Conservation (phyloP, 2,113 vertebrate species). For the Hypocryptadius cinnamomeus region DNA sequence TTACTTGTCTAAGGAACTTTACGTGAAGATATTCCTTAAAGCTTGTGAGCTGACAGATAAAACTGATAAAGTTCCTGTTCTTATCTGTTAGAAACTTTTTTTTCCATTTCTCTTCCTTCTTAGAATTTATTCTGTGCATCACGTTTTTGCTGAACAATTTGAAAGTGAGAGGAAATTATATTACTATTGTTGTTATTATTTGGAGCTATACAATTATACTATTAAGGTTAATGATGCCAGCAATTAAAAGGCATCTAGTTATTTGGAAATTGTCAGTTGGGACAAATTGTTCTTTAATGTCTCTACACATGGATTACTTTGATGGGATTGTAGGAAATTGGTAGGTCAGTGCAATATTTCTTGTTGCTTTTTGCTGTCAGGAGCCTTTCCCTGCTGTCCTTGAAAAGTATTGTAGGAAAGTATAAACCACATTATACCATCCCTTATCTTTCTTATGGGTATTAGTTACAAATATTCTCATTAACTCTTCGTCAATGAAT, state of each 20-base stretch:
- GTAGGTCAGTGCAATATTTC: slow-evolving; percentile 75
- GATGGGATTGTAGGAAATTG: slow-evolving; percentile 65
- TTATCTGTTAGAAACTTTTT: background rate
- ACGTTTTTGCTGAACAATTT: slow-evolving; percentile 35
- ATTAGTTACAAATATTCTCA: slow-evolving; percentile 73
- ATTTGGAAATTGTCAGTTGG: slow-evolving; percentile 71
- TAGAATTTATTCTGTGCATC: background rate
- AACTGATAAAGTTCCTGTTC: slow-evolving; percentile 47
- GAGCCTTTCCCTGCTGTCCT: slow-evolving; percentile 63
- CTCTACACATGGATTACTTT: slow-evolving; percentile 70
- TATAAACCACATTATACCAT: slow-evolving; percentile 60
- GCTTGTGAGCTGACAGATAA: slow-evolving; percentile 45
- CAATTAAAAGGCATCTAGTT: slow-evolving; percentile 79
- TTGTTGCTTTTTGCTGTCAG: slow-evolving; percentile 71
- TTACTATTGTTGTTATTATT: slow-evolving; percentile 54
- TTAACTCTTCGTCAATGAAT: slow-evolving; percentile 67
- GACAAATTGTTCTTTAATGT: slow-evolving; percentile 73
- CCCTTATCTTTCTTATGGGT: slow-evolving; percentile 73
- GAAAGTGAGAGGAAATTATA: slow-evolving; percentile 45
- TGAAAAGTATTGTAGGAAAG: slow-evolving; percentile 59
- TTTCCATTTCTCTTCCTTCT: background rate
- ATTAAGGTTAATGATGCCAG: slow-evolving; percentile 80
- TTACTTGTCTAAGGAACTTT: slow-evolving; percentile 50
- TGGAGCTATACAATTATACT: slow-evolving; percentile 66
- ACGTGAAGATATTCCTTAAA: slow-evolving; percentile 41